phyloP scores from a whole-genome alignment of 2,888 invertebrate genomes.

The Ctena decussata region DNA sequence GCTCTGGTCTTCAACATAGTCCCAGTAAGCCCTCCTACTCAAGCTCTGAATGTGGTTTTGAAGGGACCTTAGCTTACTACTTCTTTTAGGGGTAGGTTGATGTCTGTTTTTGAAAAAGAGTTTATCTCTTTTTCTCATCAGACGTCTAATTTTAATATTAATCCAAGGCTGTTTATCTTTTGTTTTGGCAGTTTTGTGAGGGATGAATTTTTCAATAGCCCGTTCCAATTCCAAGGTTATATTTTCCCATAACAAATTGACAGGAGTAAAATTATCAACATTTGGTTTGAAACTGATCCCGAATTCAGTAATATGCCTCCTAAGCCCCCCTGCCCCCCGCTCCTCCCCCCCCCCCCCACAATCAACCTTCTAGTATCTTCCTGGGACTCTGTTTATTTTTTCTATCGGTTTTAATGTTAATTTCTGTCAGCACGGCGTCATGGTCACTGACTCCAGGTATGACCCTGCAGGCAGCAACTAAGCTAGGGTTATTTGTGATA shows the following conservation, averaged over 20 bases:
- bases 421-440: background rate
- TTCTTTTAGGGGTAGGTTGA: background rate
- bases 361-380: background rate
- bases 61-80: too few relatives aligned
- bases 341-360: background rate
- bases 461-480: too few relatives aligned
- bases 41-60: too few relatives aligned
- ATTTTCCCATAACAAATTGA: constrained; percentile 2
- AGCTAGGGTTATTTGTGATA: too few relatives aligned
- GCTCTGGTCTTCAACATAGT: too few relatives aligned
- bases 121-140: constrained; percentile 2
- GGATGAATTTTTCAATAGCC: too few relatives aligned
- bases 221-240: too few relatives aligned
- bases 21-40: too few relatives aligned
- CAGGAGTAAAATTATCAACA: background rate
- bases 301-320: too few relatives aligned
- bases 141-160: background rate
- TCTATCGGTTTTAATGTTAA: background rate
- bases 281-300: background rate
- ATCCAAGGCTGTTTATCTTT: constrained; percentile 5
- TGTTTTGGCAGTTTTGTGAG: too few relatives aligned
- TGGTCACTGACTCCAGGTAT: constrained; percentile 2
- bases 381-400: constrained; percentile 2
- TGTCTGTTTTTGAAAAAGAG: constrained; percentile 5
- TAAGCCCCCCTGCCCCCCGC: background rate